Evolutionary conservation across 2,888 invertebrate species (phyloP).

Genomic region (Scelioninae gen. 1): DNA sequence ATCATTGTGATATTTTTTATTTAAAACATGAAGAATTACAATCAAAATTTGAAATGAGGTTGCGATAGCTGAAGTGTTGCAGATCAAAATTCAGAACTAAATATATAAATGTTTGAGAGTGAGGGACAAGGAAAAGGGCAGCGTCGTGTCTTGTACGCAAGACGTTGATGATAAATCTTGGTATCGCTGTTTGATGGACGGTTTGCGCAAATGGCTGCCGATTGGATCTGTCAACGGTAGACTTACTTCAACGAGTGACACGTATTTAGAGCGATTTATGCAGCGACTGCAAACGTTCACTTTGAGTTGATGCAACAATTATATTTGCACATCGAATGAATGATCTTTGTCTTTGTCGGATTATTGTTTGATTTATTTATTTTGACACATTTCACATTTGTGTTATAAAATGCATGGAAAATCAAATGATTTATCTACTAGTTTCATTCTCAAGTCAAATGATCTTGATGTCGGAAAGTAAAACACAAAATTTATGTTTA

Average conservation of each 20-base stretch:
- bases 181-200: slow-evolving; percentile 39
- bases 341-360: slow-evolving; percentile 9
- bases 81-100: neutral
- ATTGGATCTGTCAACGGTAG: slow-evolving; percentile 64
- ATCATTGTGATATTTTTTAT: neutral
- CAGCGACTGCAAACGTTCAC: slow-evolving; percentile 35
- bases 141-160: slow-evolving; percentile 21
- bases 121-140: neutral
- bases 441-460: no score
- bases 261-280: slow-evolving; percentile 56
- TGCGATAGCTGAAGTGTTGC: neutral
- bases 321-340: slow-evolving; percentile 49
- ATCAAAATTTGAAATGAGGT: neutral
- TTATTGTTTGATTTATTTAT: no score
- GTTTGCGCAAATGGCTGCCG: slow-evolving; percentile 60
- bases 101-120: neutral
- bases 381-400: no score
- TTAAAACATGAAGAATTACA: neutral
- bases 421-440: no score
- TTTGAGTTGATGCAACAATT: slow-evolving; percentile 62
- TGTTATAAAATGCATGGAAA: no score
- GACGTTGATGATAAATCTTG: slow-evolving; percentile 28
- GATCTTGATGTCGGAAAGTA: no score
- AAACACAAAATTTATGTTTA: no score
- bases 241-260: slow-evolving; percentile 50